phyloP scores from a whole-genome alignment of 2,113 vertebrate species.

The Triplophysa siluroides region DNA sequence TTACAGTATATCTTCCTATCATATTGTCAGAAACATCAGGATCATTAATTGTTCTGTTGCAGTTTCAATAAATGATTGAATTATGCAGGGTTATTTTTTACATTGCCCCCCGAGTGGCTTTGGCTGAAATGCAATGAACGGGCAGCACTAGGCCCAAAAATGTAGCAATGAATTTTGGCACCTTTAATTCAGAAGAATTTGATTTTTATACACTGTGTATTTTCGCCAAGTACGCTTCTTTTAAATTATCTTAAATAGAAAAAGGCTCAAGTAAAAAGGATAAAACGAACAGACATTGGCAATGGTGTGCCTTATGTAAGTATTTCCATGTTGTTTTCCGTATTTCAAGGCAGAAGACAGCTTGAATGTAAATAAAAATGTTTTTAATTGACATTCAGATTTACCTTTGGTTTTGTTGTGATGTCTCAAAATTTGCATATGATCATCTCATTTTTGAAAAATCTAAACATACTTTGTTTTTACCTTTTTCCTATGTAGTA shows the following conservation, averaged over 20 bases:
- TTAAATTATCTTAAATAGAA: slow-evolving; percentile 4
- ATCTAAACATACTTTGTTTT: background rate
- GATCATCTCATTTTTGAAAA: slow-evolving; percentile 38
- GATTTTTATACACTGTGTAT: slow-evolving; percentile 26
- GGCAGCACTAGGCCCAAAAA: slow-evolving; percentile 53
- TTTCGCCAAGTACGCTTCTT: slow-evolving; percentile 9
- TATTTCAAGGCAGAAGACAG: slow-evolving; percentile 69
- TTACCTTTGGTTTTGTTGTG: slow-evolving; percentile 59
- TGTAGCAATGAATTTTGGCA: slow-evolving; percentile 73
- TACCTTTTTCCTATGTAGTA: slow-evolving; percentile 21
- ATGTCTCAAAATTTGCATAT: slow-evolving; percentile 68
- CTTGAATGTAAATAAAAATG: slow-evolving; percentile 73
- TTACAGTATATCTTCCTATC: background rate
- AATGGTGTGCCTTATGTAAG: slow-evolving; percentile 35
- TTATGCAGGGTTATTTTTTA: background rate
- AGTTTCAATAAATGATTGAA: slow-evolving; percentile 1
- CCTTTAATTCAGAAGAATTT: slow-evolving; percentile 61
- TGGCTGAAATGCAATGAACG: slow-evolving; percentile 31
- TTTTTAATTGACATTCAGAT: slow-evolving; percentile 40
- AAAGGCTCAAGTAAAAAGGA: slow-evolving; percentile 18
- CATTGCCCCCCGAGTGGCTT: slow-evolving; percentile 19
- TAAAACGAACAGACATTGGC: background rate
- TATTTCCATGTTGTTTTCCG: slow-evolving; percentile 40
- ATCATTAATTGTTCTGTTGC: slow-evolving; percentile 16
- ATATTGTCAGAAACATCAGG: background rate